A percentile compares a stretch with the other conserved stretches of the same genome.
phyloP scores from a whole-genome alignment of 2,797 vertebrate species.

The Eurystomus glaucurus region DNA sequence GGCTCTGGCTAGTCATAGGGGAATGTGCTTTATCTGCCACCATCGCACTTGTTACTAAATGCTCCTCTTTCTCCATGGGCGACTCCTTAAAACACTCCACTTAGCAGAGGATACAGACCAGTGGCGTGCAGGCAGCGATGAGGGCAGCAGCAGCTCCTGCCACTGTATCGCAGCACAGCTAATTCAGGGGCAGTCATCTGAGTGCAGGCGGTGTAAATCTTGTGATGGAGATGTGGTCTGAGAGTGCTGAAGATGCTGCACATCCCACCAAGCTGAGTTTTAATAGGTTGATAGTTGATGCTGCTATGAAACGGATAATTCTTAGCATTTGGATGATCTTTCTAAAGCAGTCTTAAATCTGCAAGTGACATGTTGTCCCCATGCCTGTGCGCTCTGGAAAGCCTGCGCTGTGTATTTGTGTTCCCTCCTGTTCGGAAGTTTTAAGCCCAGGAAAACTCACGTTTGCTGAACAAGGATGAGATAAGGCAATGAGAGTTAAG shows the following conservation, averaged over 20 bases:
- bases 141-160: neutral
- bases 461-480: neutral
- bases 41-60: accelerated
- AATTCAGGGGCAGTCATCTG: neutral
- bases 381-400: neutral
- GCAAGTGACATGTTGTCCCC: neutral
- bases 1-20: neutral
- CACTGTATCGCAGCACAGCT: neutral
- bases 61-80: neutral
- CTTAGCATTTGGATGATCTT: neutral
- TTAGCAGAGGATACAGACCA: neutral
- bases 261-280: neutral
- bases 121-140: neutral
- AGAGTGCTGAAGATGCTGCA: neutral
- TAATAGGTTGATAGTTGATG: neutral
- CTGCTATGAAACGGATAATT: neutral
- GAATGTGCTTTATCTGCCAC: neutral
- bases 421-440: neutral
- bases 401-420: accelerated
- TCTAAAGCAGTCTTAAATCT: neutral
- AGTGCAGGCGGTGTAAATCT: neutral
- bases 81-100: neutral
- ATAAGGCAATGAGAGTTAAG: neutral
- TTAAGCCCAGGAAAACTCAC: neutral
- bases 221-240: neutral